A percentile compares a stretch with the other conserved stretches of the same genome.
These are phyloP conservation scores for Tachuris rubrigastra DNA, from an alignment of 2,113 vertebrate genomes.

Conservation along the genomic window DNA sequence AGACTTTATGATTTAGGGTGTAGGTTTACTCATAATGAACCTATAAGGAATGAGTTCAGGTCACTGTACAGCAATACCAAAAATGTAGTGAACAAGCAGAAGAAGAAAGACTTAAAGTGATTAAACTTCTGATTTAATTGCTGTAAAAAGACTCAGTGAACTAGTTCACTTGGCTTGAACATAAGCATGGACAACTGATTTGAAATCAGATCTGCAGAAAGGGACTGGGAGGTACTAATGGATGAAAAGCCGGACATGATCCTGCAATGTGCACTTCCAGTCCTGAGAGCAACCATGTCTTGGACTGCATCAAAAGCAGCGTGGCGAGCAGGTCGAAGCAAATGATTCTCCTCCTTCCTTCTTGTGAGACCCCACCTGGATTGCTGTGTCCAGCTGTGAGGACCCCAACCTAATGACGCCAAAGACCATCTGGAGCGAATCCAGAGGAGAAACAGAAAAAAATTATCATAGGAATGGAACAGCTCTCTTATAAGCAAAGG, in stretches of 20 bases:
- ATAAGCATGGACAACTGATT: not conserved
- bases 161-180: not conserved
- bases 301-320: not conserved
- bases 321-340: fast-evolving
- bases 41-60: not conserved
- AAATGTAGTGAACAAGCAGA: not conserved
- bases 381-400: fast-evolving
- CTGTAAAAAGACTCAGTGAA: not conserved
- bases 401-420: not conserved
- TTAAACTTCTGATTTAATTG: not conserved
- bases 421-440: fast-evolving
- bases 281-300: fast-evolving
- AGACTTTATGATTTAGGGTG: not conserved
- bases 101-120: not conserved
- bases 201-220: not conserved
- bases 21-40: not conserved
- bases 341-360: not conserved
- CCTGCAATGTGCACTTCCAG: fast-evolving
- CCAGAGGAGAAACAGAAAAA: not conserved
- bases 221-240: not conserved
- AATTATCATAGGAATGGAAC: not conserved
- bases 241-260: not conserved
- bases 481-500: not conserved
- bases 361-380: not conserved
- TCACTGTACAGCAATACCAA: not conserved